These are phyloP conservation scores for Cololabis saira DNA, from an alignment of 2,113 vertebrate genomes.

Conservation along the genomic window DNA sequence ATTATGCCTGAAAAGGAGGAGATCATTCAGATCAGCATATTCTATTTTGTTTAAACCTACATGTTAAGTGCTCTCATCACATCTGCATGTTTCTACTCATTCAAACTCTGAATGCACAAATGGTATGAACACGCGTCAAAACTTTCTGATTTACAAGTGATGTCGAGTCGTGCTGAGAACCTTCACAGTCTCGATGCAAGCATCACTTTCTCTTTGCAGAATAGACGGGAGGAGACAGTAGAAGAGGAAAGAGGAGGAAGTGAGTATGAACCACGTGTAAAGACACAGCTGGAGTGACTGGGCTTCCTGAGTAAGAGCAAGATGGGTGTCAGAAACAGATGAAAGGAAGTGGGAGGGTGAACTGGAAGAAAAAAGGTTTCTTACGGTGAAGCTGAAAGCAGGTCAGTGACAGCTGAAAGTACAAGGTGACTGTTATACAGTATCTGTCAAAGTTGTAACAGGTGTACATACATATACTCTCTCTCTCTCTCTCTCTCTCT, in stretches of 20 bases:
- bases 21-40: slow-evolving; percentile 37
- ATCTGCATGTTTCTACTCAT: slow-evolving; percentile 16
- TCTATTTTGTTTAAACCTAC: slow-evolving; percentile 12
- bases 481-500: no score
- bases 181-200: slow-evolving; percentile 39
- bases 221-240: slow-evolving; percentile 19
- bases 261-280: slow-evolving; percentile 48
- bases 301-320: slow-evolving; percentile 56
- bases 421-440: slow-evolving; percentile 67
- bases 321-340: slow-evolving; percentile 61
- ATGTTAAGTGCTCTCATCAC: slow-evolving; percentile 29
- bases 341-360: slow-evolving; percentile 55
- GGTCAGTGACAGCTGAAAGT: slow-evolving; percentile 70
- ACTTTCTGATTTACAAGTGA: slow-evolving; percentile 31
- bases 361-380: slow-evolving; percentile 40
- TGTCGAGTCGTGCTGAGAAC: slow-evolving; percentile 23
- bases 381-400: slow-evolving; percentile 67
- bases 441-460: slow-evolving; percentile 36
- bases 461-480: no score
- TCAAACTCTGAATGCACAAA: slow-evolving; percentile 16
- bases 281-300: slow-evolving; percentile 69
- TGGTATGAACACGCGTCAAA: slow-evolving; percentile 1
- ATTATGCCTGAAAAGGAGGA: slow-evolving; percentile 31
- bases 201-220: slow-evolving; percentile 41
- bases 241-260: slow-evolving; percentile 35